Evolutionary conservation across 2,797 vertebrate species (phyloP).

Genomic region (Eulemur mongoz): DNA sequence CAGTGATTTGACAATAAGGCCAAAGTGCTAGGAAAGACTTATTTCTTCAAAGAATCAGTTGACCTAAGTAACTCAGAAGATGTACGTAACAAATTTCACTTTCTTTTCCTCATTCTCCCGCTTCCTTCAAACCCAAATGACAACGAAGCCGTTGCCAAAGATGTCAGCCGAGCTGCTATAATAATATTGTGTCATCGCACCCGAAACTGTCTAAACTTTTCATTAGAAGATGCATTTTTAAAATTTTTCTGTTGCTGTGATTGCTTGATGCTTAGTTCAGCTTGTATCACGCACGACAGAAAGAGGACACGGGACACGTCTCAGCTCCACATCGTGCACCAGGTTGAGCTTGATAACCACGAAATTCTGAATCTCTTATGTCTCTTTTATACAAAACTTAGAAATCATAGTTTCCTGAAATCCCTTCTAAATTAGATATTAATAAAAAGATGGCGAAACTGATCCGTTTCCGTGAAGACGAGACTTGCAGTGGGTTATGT

Average conservation of each 20-base stretch:
- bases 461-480: not conserved
- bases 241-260: not conserved
- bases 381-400: not conserved
- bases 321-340: accelerated
- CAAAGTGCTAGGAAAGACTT: not conserved
- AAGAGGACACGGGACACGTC: no score
- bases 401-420: not conserved
- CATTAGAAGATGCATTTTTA: not conserved
- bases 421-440: not conserved
- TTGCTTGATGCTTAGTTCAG: not conserved
- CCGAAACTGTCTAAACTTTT: not conserved
- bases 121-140: not conserved
- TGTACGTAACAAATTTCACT: not conserved
- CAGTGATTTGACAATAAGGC: not conserved
- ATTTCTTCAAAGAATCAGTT: not conserved
- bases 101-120: not conserved
- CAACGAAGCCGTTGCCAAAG: not conserved
- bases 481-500: not conserved
- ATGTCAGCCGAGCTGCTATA: accelerated
- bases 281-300: not conserved
- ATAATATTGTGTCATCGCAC: accelerated
- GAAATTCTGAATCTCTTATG: not conserved
- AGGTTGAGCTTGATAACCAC: not conserved
- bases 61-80: not conserved
- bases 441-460: not conserved